A percentile compares a stretch with the other conserved stretches of the same genome.
Conservation (phyloP, 2,888 invertebrate species). For the Scaptomyza caliginosa region DNA sequence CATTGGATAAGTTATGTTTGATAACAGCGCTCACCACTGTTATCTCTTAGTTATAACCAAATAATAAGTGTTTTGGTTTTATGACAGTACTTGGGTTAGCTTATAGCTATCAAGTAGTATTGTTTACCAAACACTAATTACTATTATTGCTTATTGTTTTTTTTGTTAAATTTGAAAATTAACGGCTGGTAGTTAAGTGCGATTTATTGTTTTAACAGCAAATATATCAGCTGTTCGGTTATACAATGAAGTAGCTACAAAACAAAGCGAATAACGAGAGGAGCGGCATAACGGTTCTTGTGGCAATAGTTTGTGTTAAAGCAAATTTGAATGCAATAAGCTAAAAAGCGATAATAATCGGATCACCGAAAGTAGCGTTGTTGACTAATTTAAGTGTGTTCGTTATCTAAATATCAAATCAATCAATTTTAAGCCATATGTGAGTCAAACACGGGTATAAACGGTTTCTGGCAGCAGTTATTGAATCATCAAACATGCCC, state of each 20-base stretch:
- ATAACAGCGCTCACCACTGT: conserved; percentile 22
- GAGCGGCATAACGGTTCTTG: conserved; percentile 15
- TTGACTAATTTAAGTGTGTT: neutral
- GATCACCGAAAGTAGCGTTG: neutral
- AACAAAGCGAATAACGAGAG: neutral
- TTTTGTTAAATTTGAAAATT: neutral
- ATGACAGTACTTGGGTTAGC: neutral
- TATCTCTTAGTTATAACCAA: neutral
- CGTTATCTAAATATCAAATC: conserved; percentile 3
- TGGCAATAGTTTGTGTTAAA: neutral
- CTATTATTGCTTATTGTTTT: neutral
- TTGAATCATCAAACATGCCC: conserved; percentile 11
- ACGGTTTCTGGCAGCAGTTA: conserved; percentile 11
- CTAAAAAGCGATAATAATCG: neutral
- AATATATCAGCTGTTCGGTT: neutral
- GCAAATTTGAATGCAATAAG: neutral
- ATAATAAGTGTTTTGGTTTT: neutral
- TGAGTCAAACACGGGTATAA: neutral
- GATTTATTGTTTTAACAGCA: neutral
- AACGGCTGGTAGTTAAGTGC: neutral
- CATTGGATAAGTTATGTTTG: neutral
- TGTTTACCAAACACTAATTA: neutral
- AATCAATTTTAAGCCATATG: neutral
- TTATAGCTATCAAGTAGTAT: neutral
- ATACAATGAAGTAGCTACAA: too few relatives aligned